These are phyloP conservation scores for Syrphus vitripennis DNA, from an alignment of 2,888 invertebrate genomes.

Conservation along the genomic window DNA sequence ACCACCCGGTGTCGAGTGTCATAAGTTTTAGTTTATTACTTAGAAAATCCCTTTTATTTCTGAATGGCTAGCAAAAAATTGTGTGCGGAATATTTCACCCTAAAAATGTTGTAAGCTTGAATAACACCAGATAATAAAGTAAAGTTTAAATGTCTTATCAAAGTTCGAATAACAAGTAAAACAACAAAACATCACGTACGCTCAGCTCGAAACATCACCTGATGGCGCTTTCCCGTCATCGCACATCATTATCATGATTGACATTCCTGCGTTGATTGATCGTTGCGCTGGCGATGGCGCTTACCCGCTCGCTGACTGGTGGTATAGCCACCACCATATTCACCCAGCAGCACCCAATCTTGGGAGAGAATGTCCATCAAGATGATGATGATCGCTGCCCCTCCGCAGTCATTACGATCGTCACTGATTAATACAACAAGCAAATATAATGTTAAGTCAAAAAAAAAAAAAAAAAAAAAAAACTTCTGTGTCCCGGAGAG, in stretches of 20 bases:
- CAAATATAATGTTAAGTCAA: constrained; percentile 55
- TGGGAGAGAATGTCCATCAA: constrained; percentile 53
- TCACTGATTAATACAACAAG: constrained; percentile 70
- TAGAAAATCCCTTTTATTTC: too few species aligned
- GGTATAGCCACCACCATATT: neutral
- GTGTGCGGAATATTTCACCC: too few species aligned
- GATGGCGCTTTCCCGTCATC: constrained; percentile 69
- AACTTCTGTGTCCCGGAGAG: constrained; percentile 36
- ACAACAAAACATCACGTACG: neutral
- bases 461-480: too few species aligned
- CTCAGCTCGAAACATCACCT: constrained; percentile 13
- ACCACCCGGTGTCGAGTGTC: too few species aligned
- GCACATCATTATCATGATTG: constrained; percentile 70
- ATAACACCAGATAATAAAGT: too few species aligned
- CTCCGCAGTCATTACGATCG: constrained; percentile 63
- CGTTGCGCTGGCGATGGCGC: constrained; percentile 57
- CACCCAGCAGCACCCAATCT: neutral
- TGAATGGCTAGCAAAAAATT: too few species aligned
- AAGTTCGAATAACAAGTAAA: constrained; percentile 35
- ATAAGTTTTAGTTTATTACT: too few species aligned
- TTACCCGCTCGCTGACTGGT: neutral
- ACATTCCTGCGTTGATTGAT: constrained; percentile 69
- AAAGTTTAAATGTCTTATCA: neutral
- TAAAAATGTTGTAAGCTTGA: too few species aligned
- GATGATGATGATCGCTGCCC: constrained; percentile 51